Evolutionary conservation across 2,888 invertebrate species (phyloP).

Genomic region (Himalopsyche kuldschensis): DNA sequence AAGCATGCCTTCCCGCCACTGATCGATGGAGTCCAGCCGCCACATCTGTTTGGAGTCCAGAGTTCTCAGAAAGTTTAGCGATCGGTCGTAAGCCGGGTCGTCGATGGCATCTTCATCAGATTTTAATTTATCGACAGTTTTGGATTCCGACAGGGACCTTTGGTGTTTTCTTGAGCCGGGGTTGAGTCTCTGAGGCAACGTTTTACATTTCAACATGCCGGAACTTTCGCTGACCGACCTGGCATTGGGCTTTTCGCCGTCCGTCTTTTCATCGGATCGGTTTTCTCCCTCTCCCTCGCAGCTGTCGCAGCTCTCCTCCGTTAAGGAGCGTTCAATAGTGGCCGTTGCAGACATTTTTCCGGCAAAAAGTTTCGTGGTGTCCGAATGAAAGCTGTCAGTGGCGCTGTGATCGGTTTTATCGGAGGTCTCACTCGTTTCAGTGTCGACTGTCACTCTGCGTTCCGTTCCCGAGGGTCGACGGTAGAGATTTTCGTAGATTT

Average conservation of each 20-base stretch:
- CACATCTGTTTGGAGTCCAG: constrained; percentile 44
- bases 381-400: constrained; percentile 53
- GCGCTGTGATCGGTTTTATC: constrained; percentile 56
- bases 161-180: constrained; percentile 59
- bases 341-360: not conserved
- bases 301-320: constrained; percentile 42
- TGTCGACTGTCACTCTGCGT: constrained; percentile 46
- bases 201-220: constrained; percentile 51
- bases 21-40: constrained; percentile 53
- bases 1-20: constrained; percentile 48
- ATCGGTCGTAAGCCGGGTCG: constrained; percentile 48
- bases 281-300: constrained; percentile 45
- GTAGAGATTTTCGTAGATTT: constrained; percentile 48
- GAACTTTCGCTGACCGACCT: constrained; percentile 29
- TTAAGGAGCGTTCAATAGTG: constrained; percentile 42
- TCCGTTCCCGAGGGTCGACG: constrained; percentile 48
- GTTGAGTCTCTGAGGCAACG: constrained; percentile 61
- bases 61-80: constrained; percentile 42
- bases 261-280: constrained; percentile 48
- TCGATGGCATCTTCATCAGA: constrained; percentile 45
- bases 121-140: constrained; percentile 65
- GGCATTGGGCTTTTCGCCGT: constrained; percentile 33
- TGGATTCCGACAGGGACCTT: constrained; percentile 69
- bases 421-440: constrained; percentile 54
- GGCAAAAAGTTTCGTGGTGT: constrained; percentile 43